Percentiles rank a stretch among this genome's conserved stretches.
phyloP scores from a whole-genome alignment of 2,888 invertebrate genomes.

The Ditula angustiorana region DNA sequence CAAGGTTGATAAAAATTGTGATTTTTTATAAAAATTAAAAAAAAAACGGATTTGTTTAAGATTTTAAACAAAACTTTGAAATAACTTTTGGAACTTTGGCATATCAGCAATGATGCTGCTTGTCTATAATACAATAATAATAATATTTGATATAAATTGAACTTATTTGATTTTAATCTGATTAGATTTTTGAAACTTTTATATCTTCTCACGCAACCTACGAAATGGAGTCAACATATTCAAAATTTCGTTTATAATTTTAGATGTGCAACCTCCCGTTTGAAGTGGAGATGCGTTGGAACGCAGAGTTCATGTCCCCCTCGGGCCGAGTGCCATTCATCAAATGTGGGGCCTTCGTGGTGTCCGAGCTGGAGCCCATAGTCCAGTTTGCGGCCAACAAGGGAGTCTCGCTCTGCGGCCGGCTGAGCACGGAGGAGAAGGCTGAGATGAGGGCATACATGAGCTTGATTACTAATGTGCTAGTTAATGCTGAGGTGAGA shows the following conservation, averaged over 20 bases:
- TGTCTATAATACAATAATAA: too few relatives aligned
- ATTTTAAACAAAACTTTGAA: too few relatives aligned
- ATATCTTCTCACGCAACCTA: too few relatives aligned
- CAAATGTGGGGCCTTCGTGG: conserved; percentile 94
- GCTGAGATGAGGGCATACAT: conserved; percentile 98
- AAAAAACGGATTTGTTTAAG: too few relatives aligned
- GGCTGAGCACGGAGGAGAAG: conserved; percentile 90
- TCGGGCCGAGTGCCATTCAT: conserved; percentile 97
- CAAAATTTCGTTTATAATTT: conserved; percentile 23
- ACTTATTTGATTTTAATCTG: too few relatives aligned
- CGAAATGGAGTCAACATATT: neutral
- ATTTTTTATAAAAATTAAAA: too few relatives aligned
- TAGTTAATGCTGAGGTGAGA: conserved; percentile 95
- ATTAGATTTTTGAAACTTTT: too few relatives aligned
- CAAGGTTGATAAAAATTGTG: too few relatives aligned
- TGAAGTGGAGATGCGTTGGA: conserved; percentile 92
- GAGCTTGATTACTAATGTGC: conserved; percentile 94
- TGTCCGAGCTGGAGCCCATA: conserved; percentile 96
- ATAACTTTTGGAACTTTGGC: too few relatives aligned
- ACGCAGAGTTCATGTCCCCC: conserved; percentile 99
- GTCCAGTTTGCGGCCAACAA: conserved; percentile 95
- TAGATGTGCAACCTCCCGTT: conserved; percentile 95
- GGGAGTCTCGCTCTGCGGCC: conserved; percentile 90
- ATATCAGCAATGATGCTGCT: too few relatives aligned
- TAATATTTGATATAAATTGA: too few relatives aligned